Base-by-base conservation (phyloP, 1,140 invertebrate species). In the Odontomachus brunneus region DNA sequence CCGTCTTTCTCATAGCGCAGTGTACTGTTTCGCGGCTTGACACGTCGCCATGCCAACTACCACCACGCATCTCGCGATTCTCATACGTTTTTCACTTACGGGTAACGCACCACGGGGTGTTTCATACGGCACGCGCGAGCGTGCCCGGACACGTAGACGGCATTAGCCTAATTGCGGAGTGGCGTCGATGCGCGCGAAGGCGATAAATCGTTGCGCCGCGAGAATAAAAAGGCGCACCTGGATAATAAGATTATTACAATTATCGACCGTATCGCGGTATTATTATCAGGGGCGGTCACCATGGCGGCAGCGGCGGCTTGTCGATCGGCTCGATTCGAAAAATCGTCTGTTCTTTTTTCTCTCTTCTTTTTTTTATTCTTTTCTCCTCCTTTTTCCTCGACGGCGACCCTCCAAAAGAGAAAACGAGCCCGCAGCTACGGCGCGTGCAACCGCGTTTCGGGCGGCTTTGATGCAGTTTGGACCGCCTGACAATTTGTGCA, bases 81-180 rank as follows among this genome's bases (percentile, higher is more conserved):
- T 69, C 44, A 44, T 63, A 78, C 48, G 38, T 71, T 80, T 71
- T 65, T 57, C 51, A 33, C 48, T 80, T 80, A 63, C 60, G 17
- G 17, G 29, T n/a, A 38, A 80, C 17, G 33, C 1, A 11, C 15
- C 14, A 5, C 15, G 11, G 11, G n/a, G n/a, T n/a, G 53, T 19
- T 19, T 55, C 22, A 59, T 26, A 59, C 51, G 75, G 75, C 75
- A 71, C 62, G 65, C 65, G 75, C 51, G 51, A 69, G 75, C 51
- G 51, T 69, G 75, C 69, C 65, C 75, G 38, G 51, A 63, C 75
- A 78, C 75, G 75, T 78, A 80, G 57, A 57, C 63, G 65, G 48
- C 51, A 78, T 78, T 78, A 80, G 51, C 65, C 75, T 80, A 80
- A 80, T 80, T 80, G 75, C 65, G 65, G 51, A 29, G 74, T 67